A percentile compares a stretch with the other conserved stretches of the same genome.
Evolutionary conservation across 30 jellyfish, hydroid and myxozoan species (phyloP).

Genomic region (Catostylus mosaicus): DNA sequence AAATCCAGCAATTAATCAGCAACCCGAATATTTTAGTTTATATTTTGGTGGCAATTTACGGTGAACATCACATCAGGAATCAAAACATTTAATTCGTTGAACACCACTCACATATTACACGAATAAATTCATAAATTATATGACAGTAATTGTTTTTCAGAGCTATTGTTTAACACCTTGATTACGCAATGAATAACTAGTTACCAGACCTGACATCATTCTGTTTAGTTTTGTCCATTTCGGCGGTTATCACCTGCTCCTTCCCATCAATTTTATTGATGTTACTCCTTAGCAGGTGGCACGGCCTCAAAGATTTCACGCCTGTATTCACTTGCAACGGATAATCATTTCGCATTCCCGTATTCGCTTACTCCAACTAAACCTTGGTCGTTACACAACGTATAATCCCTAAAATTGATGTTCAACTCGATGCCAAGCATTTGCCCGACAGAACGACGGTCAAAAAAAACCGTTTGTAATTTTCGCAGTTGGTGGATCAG

Average conservation of each 20-base stretch:
- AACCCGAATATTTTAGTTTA: too few relatives aligned
- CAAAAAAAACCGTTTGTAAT: too few relatives aligned
- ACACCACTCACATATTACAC: too few relatives aligned
- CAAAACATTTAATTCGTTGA: too few relatives aligned
- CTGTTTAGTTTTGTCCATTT: slow-evolving; percentile 3
- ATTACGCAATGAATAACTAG: slow-evolving; percentile 3
- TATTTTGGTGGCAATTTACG: too few relatives aligned
- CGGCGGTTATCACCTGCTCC: slow-evolving; percentile 22
- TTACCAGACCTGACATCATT: slow-evolving; percentile 11
- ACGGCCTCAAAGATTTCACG: slow-evolving; percentile 1
- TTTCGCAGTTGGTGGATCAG: slow-evolving; percentile 4
- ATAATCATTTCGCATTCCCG: neutral
- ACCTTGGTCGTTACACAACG: too few relatives aligned
- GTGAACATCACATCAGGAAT: too few relatives aligned
- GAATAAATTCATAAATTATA: too few relatives aligned
- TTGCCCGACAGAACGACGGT: too few relatives aligned
- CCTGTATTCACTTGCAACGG: slow-evolving; percentile 7
- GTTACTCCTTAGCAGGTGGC: slow-evolving; percentile 57
- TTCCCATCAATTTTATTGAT: slow-evolving; percentile 27
- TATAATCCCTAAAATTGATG: too few relatives aligned
- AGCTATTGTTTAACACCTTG: neutral
- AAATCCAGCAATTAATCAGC: too few relatives aligned
- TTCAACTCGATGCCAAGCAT: too few relatives aligned
- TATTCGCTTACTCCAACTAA: neutral
- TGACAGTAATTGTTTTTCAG: neutral